These are phyloP conservation scores for Cotesia chilonis DNA, from an alignment of 1,140 invertebrate species.

Conservation along the genomic window DNA sequence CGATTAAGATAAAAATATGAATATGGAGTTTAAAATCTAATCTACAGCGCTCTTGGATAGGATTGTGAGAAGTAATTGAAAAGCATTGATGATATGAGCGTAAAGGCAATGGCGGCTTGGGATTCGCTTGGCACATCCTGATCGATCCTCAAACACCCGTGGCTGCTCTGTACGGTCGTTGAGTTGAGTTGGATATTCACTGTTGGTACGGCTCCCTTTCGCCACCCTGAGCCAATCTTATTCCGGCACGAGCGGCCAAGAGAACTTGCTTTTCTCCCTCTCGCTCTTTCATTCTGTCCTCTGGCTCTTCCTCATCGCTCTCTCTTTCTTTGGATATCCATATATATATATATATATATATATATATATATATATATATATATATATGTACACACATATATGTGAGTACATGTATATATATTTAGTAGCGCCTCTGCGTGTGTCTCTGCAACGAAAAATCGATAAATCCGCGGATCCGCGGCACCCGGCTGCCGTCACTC, in stretches of 20 bases:
- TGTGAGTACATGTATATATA: not conserved
- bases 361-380: too few relatives aligned
- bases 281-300: not conserved
- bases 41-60: not conserved
- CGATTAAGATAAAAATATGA: not conserved
- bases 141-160: slow-evolving; percentile 20
- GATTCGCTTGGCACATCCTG: slow-evolving; percentile 22
- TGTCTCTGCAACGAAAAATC: slow-evolving; percentile 39
- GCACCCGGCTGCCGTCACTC: slow-evolving; percentile 27
- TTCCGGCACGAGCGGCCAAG: slow-evolving; percentile 29
- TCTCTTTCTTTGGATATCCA: not conserved
- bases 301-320: not conserved
- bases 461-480: slow-evolving; percentile 37
- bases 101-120: not conserved
- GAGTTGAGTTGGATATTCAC: not conserved
- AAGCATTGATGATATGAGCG: slow-evolving; percentile 5
- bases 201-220: slow-evolving; percentile 23
- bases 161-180: slow-evolving; percentile 13
- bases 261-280: slow-evolving; percentile 8
- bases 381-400: too few relatives aligned
- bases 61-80: not conserved
- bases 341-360: not conserved
- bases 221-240: slow-evolving; percentile 37
- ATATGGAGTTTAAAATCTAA: too few relatives aligned
- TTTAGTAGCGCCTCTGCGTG: slow-evolving; percentile 29